Evolutionary conservation across 2,888 invertebrate genomes (phyloP).

Genomic region (Lasioglossum villosulum): DNA sequence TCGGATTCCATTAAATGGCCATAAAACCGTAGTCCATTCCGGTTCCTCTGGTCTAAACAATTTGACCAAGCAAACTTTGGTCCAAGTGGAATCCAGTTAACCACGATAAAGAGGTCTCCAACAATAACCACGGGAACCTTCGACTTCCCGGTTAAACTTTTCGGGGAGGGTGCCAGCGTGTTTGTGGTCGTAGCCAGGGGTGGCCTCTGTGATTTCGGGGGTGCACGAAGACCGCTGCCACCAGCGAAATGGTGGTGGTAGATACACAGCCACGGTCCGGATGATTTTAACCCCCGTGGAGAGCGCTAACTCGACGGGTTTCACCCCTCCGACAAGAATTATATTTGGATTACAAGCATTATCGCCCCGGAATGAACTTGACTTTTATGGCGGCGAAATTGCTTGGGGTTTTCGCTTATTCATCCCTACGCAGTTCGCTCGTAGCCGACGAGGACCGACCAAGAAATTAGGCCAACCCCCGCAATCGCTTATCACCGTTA

Average conservation of each 20-base stretch:
- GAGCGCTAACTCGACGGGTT: constrained; percentile 70
- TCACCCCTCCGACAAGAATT: constrained; percentile 80
- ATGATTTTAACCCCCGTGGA: constrained; percentile 69
- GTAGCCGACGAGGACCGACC: constrained; percentile 31
- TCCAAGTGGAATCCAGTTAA: constrained; percentile 39
- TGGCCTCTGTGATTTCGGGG: constrained; percentile 74
- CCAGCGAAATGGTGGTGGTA: constrained; percentile 43
- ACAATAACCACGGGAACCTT: constrained; percentile 51
- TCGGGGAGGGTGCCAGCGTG: constrained; percentile 60
- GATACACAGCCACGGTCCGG: constrained; percentile 62
- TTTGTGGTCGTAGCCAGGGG: constrained; percentile 69
- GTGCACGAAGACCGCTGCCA: constrained; percentile 62
- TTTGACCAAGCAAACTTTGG: constrained; percentile 33
- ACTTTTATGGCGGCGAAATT: constrained; percentile 83
- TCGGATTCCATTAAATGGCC: background rate
- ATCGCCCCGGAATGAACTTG: constrained; percentile 83
- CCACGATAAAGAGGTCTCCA: constrained; percentile 53
- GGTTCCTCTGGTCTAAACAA: constrained; percentile 18
- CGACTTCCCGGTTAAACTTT: constrained; percentile 59
- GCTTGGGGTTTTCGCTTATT: constrained; percentile 75
- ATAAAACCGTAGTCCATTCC: background rate
- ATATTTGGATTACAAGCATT: constrained; percentile 85
- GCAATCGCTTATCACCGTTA: constrained; percentile 51
- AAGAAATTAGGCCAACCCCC: constrained; percentile 61
- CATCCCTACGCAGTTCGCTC: constrained; percentile 53